phyloP scores from a whole-genome alignment of 2,113 vertebrate genomes.

The Nesoenas mayeri region DNA sequence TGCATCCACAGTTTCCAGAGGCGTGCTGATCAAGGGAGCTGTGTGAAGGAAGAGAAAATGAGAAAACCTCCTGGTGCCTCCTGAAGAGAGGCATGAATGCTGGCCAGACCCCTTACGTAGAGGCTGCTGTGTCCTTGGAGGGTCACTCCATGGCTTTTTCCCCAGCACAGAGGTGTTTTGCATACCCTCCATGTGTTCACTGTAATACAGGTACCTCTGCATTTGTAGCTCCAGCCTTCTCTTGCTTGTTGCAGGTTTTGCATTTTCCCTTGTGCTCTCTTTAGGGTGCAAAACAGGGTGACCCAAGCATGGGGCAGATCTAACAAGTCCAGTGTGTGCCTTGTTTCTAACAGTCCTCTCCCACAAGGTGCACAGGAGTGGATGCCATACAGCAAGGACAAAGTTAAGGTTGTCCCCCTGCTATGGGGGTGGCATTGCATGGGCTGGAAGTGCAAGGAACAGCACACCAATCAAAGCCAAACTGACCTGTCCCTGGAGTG shows the following conservation, averaged over 20 bases:
- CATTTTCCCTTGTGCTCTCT: not conserved
- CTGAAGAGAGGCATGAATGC: fast-evolving
- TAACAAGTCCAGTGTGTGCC: not conserved
- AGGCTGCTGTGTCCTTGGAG: fast-evolving
- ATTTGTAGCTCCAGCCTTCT: not conserved
- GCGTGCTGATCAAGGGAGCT: constrained; percentile 91
- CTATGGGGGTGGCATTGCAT: fast-evolving
- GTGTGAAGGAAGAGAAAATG: not conserved
- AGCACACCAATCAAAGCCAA: not conserved
- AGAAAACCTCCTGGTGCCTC: not conserved
- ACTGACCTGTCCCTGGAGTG: not conserved
- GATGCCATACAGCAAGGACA: not conserved
- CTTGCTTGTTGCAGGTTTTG: not conserved
- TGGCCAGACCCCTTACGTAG: not conserved
- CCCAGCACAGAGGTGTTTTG: not conserved
- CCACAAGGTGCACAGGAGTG: fast-evolving
- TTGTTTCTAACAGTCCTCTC: not conserved
- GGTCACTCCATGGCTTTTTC: not conserved
- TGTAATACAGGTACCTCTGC: not conserved
- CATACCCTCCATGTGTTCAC: fast-evolving
- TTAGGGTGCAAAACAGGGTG: not conserved
- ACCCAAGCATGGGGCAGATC: not conserved
- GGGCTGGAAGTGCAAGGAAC: not conserved
- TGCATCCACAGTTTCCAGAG: constrained; percentile 90
- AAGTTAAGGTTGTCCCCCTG: not conserved